Evolutionary conservation across 2,113 vertebrate species (phyloP), one percentile per base, ranked within the genome.

Genomic region (Tetraodon nigroviridis): DNA sequence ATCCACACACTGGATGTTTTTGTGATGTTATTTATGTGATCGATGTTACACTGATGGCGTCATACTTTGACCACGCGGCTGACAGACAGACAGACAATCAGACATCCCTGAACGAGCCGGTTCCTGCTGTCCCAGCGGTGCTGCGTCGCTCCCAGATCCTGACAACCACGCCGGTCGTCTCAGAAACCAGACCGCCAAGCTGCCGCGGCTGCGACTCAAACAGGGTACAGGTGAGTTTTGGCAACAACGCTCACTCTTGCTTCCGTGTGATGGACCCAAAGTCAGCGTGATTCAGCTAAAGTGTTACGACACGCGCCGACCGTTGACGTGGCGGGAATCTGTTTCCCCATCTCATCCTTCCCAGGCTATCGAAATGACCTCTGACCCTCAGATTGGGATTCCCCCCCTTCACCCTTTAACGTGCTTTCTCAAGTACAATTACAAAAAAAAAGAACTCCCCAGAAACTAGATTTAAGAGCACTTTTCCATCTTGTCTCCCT

Each of bases 81-180:
- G 69, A 73, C 74, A 70, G 78, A 87, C 74, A 70, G 78, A 87
- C 88, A 90, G 78, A 87, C 88, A 90, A 89, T 89, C 88, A 88
- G 80, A 78, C 75, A 71, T 83, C 65, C 56, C 69, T 62, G 73
- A 79, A 66, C 67, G 76, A 41, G 78, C 57, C 70, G 52, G 58
- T 66, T 41, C 64, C 61, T 60, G 61, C 60, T 76, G 71, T 80
- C 58, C 59, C 69, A 51, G 62, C 74, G 64, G 81, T 63, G 79
- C 76, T 73, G 69, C 73, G 80, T 81, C 55, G 80, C 82, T 5
- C 44, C 15, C 74, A 71, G 47, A 32, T 32, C 29, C 32, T 37
- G 32, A 37, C 32, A 2, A 37, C 32, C 7, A 4, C 44, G 41
- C 46, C 4, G 24, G 45, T 45, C 49, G 29, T 37, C 32, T 37